A percentile compares a stretch with the other conserved stretches of the same genome.
Evolutionary conservation across 2,113 vertebrate species (phyloP).

Genomic region (Noctilio leporinus): DNA sequence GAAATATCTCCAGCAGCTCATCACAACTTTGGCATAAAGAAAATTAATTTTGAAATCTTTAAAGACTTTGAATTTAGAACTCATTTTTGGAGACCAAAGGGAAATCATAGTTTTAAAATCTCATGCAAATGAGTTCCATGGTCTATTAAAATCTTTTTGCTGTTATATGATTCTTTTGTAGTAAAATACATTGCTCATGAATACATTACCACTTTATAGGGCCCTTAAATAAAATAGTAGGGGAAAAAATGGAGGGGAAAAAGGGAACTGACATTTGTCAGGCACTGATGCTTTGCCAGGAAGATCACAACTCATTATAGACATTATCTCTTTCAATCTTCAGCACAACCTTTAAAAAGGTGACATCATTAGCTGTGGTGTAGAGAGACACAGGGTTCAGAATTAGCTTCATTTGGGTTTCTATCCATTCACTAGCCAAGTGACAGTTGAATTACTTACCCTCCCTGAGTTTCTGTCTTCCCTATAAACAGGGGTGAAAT

Average conservation of each 20-base stretch:
- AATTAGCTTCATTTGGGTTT: background rate
- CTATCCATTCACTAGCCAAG: background rate
- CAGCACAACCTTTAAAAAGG: background rate
- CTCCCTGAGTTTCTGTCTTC: background rate
- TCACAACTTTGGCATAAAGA: constrained; percentile 45
- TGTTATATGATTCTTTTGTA: constrained; percentile 4
- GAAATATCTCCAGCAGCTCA: constrained; percentile 34
- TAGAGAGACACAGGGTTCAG: background rate
- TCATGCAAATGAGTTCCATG: constrained; percentile 47
- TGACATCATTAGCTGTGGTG: background rate
- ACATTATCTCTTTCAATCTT: background rate
- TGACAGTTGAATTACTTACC: background rate
- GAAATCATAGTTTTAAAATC: constrained; percentile 44
- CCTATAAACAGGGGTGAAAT: background rate
- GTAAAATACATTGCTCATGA: constrained; percentile 38
- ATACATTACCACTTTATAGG: background rate
- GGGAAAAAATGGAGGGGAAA: background rate
- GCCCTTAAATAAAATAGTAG: background rate
- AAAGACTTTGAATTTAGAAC: constrained; percentile 55
- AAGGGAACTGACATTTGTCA: background rate
- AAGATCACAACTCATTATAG: background rate
- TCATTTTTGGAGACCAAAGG: constrained; percentile 24
- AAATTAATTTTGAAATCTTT: constrained; percentile 57
- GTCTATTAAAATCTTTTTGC: constrained; percentile 37
- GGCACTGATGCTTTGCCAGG: background rate